Base-by-base conservation (phyloP, 2,888 invertebrate genomes). In the Amblyteles armatorius region DNA sequence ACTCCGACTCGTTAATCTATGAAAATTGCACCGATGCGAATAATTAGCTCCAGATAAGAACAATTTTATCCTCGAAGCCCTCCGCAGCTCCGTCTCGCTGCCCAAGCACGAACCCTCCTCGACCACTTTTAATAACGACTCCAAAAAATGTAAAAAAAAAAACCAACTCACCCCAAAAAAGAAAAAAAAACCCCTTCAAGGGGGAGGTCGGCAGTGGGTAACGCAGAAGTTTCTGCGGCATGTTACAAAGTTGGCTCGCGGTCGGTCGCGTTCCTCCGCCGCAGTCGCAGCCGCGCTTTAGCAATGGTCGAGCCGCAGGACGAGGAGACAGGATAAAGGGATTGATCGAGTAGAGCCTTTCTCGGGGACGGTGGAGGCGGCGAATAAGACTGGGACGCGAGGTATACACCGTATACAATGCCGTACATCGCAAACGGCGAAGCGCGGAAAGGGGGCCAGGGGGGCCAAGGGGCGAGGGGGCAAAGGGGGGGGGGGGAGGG, bases 261-360 rank as follows among this genome's bases (percentile, higher is more conserved):
- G 60, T 33, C 60, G 60, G 29, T 63, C 29, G 60, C 44, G 60
- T 29, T 63, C 29, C 33, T 33, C 29, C 60, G 60, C 6, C 33
- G 60, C 60, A 63, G 5, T 29, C 60, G 13, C 9, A 52, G 29
- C 22, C 67, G 16, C 48, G 73, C 40, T 29, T 16, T 13, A 33
- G 16, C 60, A 33, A 63, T 63, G 60, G 13, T 63, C 60, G 33
- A 63, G 48, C 16, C 44, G 5, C 22, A 63, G 67, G 65, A 68
- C 63, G 44, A 52, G 73, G 60, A 50, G 77, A 83, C 88, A 88
- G 87, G 88, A 91, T 88, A 88, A 90, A 87, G 87, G 88, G 87
- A 90, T 90, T 88, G 89, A 92, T 92, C 90, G 87, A 86, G 86
- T 79, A 85, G 85, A 74, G 80, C 73, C 48, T 67, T 79, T 79